These are phyloP conservation scores for Agraylea sexmaculata DNA, from an alignment of 1,140 invertebrate species.

Conservation along the genomic window DNA sequence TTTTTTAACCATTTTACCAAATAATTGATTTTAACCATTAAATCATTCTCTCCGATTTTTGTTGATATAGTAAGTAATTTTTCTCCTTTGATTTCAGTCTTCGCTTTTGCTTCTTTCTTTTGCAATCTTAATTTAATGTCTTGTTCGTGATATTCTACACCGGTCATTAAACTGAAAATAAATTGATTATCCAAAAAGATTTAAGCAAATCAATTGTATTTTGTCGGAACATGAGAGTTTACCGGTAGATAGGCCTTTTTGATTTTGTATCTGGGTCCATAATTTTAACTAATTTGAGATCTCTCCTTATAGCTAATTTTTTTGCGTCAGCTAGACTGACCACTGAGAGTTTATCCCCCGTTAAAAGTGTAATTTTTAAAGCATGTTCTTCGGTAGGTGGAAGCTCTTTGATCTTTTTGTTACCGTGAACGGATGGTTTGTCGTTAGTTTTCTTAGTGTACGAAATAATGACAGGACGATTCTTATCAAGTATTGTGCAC, in stretches of 20 bases:
- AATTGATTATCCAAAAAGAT: slow-evolving; percentile 17
- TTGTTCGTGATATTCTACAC: slow-evolving; percentile 33
- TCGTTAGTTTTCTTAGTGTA: slow-evolving; percentile 11
- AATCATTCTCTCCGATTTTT: slow-evolving; percentile 51
- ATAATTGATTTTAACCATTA: slow-evolving; percentile 46
- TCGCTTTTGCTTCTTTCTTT: slow-evolving; percentile 26
- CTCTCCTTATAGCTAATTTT: slow-evolving; percentile 46
- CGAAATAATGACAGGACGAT: slow-evolving; percentile 4
- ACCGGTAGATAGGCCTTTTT: slow-evolving; percentile 48
- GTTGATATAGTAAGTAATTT: slow-evolving; percentile 48
- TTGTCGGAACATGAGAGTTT: slow-evolving; percentile 17
- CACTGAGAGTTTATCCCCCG: slow-evolving; percentile 7
- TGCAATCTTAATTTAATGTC: slow-evolving; percentile 32
- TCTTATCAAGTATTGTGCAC: slow-evolving; percentile 5
- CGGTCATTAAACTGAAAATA: slow-evolving; percentile 33
- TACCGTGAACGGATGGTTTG: no score
- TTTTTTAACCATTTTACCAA: slow-evolving; percentile 51
- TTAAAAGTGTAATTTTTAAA: slow-evolving; percentile 11
- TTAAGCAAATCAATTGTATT: slow-evolving; percentile 14
- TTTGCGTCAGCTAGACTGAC: slow-evolving; percentile 35
- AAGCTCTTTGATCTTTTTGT: no score
- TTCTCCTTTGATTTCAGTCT: slow-evolving; percentile 36
- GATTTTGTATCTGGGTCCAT: slow-evolving; percentile 49
- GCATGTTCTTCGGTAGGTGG: no score
- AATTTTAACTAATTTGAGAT: slow-evolving; percentile 52